Evolutionary conservation across 2,113 vertebrate species (phyloP).

Genomic region (Clarias macrocephalus): DNA sequence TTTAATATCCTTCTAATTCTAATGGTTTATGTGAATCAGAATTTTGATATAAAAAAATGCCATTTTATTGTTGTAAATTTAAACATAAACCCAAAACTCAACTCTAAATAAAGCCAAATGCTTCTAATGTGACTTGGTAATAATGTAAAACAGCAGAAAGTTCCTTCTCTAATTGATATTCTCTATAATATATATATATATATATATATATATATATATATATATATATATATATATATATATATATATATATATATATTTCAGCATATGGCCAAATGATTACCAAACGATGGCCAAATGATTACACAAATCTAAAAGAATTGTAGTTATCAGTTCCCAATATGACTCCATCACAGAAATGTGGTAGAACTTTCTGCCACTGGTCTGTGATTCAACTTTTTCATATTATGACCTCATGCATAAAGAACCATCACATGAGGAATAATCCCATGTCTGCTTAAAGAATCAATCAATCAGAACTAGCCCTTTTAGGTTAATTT

Average conservation of each 20-base stretch:
- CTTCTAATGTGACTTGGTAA: no score
- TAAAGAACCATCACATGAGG: conserved; percentile 34
- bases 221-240: not conserved
- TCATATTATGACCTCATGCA: conserved; percentile 23
- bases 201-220: not conserved
- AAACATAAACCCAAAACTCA: not conserved
- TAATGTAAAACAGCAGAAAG: not conserved
- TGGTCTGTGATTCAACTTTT: conserved; percentile 27
- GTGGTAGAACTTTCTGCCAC: conserved; percentile 12
- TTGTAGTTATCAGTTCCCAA: conserved; percentile 5
- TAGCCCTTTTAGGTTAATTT: conserved; percentile 32
- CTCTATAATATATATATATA: no score
- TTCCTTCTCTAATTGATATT: not conserved
- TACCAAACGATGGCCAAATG: not conserved
- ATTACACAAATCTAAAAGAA: not conserved
- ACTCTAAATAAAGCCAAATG: not conserved
- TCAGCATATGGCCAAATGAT: not conserved
- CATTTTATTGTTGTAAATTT: not conserved
- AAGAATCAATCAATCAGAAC: conserved; percentile 30
- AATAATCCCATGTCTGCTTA: conserved; percentile 12
- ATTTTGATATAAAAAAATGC: no score
- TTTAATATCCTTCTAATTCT: not conserved
- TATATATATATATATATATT: not conserved
- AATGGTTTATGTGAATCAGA: not conserved
- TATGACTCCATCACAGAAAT: not conserved